These are phyloP conservation scores for Gonioctena quinquepunctata DNA, from an alignment of 1,140 invertebrate genomes.

Conservation along the genomic window DNA sequence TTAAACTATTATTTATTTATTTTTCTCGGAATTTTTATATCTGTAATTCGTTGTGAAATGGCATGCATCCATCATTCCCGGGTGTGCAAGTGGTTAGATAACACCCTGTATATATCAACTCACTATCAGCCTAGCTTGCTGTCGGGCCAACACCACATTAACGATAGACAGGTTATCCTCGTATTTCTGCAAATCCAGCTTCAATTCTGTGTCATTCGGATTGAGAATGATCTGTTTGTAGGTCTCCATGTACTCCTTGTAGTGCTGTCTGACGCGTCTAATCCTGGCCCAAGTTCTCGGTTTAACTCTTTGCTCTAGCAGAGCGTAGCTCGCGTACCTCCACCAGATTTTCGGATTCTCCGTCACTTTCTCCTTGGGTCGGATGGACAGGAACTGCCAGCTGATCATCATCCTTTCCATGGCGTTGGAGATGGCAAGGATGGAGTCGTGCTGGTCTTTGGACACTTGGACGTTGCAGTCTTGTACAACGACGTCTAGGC, in stretches of 20 bases:
- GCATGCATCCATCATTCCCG: too few relatives aligned
- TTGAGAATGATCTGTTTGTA: slow-evolving; percentile 74
- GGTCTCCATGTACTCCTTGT: slow-evolving; percentile 71
- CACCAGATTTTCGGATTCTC: slow-evolving; percentile 70
- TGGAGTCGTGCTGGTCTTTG: slow-evolving; percentile 72
- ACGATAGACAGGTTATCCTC: slow-evolving; percentile 75
- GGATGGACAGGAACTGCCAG: slow-evolving; percentile 59
- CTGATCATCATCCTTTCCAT: slow-evolving; percentile 71
- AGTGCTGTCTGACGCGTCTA: slow-evolving; percentile 70
- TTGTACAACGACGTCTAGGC: slow-evolving; percentile 76
- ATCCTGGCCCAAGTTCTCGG: slow-evolving; percentile 77
- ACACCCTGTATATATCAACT: too few relatives aligned
- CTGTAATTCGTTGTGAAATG: too few relatives aligned
- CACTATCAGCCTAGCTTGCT: slow-evolving; percentile 77
- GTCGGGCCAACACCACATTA: slow-evolving; percentile 78
- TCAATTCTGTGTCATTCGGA: slow-evolving; percentile 74
- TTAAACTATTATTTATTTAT: too few relatives aligned
- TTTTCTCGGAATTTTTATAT: too few relatives aligned
- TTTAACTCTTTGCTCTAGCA: slow-evolving; percentile 71
- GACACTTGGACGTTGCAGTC: slow-evolving; percentile 77
- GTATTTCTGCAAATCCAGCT: slow-evolving; percentile 72
- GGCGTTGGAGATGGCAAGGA: slow-evolving; percentile 68
- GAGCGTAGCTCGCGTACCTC: slow-evolving; percentile 75
- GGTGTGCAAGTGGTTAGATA: too few relatives aligned
- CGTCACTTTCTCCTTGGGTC: slow-evolving; percentile 58